Percentiles rank a stretch among this genome's conserved stretches.
These are phyloP conservation scores for Lasioglossum lativentre DNA, from an alignment of 2,888 invertebrate species.

Conservation along the genomic window DNA sequence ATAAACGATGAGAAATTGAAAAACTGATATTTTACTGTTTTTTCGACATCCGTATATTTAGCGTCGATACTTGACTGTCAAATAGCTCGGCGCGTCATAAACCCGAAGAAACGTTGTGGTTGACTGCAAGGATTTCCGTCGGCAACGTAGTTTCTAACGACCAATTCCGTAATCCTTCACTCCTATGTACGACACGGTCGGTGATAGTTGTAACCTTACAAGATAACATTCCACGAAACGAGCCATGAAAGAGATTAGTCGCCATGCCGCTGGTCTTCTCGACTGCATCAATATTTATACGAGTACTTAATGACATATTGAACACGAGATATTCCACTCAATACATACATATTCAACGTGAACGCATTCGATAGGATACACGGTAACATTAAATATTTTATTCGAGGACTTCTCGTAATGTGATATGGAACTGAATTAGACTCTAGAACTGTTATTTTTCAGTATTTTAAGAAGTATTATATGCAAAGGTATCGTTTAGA, in stretches of 20 bases:
- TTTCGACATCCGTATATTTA: too few relatives aligned
- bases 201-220: not conserved
- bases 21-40: too few relatives aligned
- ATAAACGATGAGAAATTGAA: too few relatives aligned
- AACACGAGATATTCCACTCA: not conserved
- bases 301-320: not conserved
- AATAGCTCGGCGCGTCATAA: not conserved
- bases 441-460: not conserved
- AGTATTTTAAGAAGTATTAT: not conserved
- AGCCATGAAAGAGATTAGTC: slow-evolving; percentile 5
- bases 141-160: not conserved
- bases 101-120: not conserved
- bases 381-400: not conserved
- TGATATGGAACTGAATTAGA: too few relatives aligned
- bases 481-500: not conserved
- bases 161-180: not conserved
- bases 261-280: not conserved
- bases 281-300: not conserved
- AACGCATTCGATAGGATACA: not conserved
- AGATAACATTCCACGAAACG: not conserved
- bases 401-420: too few relatives aligned
- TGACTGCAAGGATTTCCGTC: not conserved
- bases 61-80: too few relatives aligned
- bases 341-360: not conserved
- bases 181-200: not conserved